Base-by-base conservation (phyloP, 1,140 invertebrate species). In the Danaus plexippus region DNA sequence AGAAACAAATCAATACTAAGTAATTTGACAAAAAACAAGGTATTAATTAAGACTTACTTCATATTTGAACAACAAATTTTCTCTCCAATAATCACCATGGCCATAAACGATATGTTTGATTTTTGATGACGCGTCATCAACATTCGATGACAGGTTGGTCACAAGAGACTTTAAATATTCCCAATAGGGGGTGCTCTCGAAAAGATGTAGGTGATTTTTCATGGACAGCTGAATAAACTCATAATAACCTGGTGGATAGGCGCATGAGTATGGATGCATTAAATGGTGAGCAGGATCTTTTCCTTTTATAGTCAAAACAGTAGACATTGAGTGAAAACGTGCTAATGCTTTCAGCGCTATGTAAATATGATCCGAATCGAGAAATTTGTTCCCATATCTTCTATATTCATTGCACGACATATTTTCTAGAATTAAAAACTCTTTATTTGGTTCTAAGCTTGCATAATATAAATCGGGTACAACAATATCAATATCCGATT, bases 281-380 rank as follows among this genome's bases (percentile, higher is more conserved):
- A 56, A 11, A 49, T 59, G 32, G 11, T 22, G 42, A 12, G 54
- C 54, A 5, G 32, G 47, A 9, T 41, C 18, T 11, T 44, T 44
- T 22, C 41, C 10, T 22, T 63, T 55, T 61, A 57, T 15, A 22
- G 59, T 54, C 5, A 59, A 47, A 18, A 71, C 56, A 9, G 59
- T 51, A 42, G 61, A 68, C 44, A 66, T 44, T 10, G 68, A 56
- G 51, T 71, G 68, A 49, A 65, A 63, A 48, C 61, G 43, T n/a
- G 63, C 60, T 8, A 70, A 43, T 10, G 55, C 42, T 47, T 61
- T 59, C 7, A 70, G 22, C 15, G 58, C 53, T 41, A 52, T 47
- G 11, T 44, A 15, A 12, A 62, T 48, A 59, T 67, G 65, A 3
- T 70, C 63, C 10, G 51, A 52, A 48, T 70, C 65, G 10, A 70